Conservation (phyloP, 1,140 invertebrate species). For the Habropoda laboriosa region DNA sequence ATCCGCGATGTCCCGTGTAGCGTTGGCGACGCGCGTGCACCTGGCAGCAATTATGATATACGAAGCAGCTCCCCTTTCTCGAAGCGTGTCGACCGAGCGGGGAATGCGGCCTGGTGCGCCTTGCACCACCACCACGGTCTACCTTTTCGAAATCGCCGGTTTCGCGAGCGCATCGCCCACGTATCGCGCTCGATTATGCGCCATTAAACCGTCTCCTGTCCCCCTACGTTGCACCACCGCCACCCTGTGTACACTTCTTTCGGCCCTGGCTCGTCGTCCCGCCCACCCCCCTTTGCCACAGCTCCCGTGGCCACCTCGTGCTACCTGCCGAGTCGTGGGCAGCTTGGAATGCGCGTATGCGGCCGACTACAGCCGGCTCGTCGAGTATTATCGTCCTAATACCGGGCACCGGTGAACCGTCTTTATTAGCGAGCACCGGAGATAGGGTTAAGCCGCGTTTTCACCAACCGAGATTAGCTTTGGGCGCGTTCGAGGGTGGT, state of each 20-base stretch:
- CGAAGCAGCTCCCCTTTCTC: constrained; percentile 25
- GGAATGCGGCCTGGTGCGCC: constrained; percentile 25
- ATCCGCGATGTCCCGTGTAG: background rate
- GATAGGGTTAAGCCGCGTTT: background rate
- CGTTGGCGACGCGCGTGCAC: constrained; percentile 13
- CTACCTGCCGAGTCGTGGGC: constrained; percentile 72
- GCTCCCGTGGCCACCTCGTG: constrained; percentile 52
- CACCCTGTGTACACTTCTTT: background rate
- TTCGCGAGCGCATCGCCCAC: constrained; percentile 41
- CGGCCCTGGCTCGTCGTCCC: constrained; percentile 32
- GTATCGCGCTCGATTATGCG: constrained; percentile 47
- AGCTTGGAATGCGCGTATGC: constrained; percentile 64
- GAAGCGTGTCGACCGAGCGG: background rate
- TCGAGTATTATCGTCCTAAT: constrained; percentile 66
- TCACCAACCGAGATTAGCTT: background rate
- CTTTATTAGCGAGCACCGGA: constrained; percentile 52
- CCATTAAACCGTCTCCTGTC: constrained; percentile 27
- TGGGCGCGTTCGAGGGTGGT: background rate
- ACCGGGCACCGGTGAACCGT: constrained; percentile 49
- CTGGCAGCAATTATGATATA: constrained; percentile 44
- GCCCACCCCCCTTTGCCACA: background rate
- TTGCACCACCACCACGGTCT: background rate
- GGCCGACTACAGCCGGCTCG: background rate
- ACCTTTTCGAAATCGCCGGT: constrained; percentile 46
- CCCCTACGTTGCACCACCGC: background rate